phyloP scores from a whole-genome alignment of 1,140 invertebrate genomes.

The Bradynema listronoti region DNA sequence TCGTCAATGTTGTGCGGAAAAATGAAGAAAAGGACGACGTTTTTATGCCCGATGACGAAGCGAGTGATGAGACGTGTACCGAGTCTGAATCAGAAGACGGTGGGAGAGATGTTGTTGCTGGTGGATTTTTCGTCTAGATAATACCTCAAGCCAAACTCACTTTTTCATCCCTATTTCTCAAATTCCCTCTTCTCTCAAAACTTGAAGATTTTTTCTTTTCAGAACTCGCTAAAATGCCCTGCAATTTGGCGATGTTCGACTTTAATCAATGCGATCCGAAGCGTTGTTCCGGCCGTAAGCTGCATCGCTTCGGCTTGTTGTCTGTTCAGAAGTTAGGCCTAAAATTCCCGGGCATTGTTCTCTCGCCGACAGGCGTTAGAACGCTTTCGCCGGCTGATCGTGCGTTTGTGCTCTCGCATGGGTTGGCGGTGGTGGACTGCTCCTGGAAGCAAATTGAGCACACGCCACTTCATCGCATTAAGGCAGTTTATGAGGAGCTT shows the following conservation, averaged over 20 bases:
- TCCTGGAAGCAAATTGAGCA: conserved; percentile 92
- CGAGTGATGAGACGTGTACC: too few species aligned
- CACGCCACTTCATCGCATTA: conserved; percentile 72
- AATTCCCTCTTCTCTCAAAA: too few species aligned
- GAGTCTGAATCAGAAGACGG: too few species aligned
- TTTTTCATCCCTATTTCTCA: too few species aligned
- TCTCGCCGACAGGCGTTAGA: conserved; percentile 38
- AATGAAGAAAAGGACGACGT: too few species aligned
- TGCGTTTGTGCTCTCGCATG: conserved; percentile 59
- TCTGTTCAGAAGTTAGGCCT: conserved; percentile 26
- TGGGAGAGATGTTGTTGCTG: too few species aligned
- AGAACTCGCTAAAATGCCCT: too few species aligned
- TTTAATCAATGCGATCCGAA: conserved; percentile 57
- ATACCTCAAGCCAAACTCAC: too few species aligned
- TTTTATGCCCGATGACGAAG: too few species aligned
- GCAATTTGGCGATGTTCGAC: conserved; percentile 50
- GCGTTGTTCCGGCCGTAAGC: conserved; percentile 49
- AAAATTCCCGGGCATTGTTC: conserved; percentile 43
- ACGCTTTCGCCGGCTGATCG: conserved; percentile 44
- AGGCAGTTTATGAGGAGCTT: background rate
- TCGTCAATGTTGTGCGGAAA: too few species aligned
- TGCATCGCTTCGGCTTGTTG: conserved; percentile 37
- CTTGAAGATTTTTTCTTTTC: too few species aligned
- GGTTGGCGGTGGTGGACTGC: conserved; percentile 93
- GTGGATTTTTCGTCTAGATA: too few species aligned